Evolutionary conservation across 2,888 invertebrate species (phyloP), one percentile per base, ranked within the genome.

Genomic region (Polyommatus iphigenia): DNA sequence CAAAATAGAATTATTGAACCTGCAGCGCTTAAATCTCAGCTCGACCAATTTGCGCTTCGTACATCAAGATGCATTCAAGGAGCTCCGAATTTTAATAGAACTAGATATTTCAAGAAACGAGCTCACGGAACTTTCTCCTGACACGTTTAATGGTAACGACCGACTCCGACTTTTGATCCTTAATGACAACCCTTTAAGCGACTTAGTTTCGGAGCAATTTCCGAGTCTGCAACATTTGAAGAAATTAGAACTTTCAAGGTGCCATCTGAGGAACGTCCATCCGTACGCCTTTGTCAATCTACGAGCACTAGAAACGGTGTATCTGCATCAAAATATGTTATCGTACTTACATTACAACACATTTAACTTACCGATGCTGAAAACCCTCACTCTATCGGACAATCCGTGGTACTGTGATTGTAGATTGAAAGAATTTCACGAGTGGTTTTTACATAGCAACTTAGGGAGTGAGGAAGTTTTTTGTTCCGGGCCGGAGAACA

Each of bases 361-460:
- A 1, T 93, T 94, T 78, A 92, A 94, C 82, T 86, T 94, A 67
- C 92, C 93, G 4, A 85, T 89, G 78, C 93, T 98, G 76, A 98
- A 98, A 92, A 97, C 97, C 3, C 92, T 98, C 20, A 96, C 96
- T 15, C 89, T 98, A 78, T 97, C 97, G 82, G 97, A 97, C 54
- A 98, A 98, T 88, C 98, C 97, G 8, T 98, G 98, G 98, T 95
- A 95, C 82, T 98, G 98, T 88, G 98, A 98, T 90, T 98, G 98
- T 89, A 96, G 96, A 83, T 89, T 98, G 81, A 95, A 97, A 77
- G 96, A 96, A 75, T 97, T 98, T 84, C 96, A 98, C 76, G 96
- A 96, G 81, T 98, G 98, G 98, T 96, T 97, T 86, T 93, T 97
- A 32, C 95, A 95, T 78, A 96, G 96, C 82, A 97, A 97, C 85